Percentiles rank a stretch among this genome's conserved stretches.
phyloP scores from a whole-genome alignment of 2,797 vertebrate genomes.

The Micromesistius poutassou region DNA sequence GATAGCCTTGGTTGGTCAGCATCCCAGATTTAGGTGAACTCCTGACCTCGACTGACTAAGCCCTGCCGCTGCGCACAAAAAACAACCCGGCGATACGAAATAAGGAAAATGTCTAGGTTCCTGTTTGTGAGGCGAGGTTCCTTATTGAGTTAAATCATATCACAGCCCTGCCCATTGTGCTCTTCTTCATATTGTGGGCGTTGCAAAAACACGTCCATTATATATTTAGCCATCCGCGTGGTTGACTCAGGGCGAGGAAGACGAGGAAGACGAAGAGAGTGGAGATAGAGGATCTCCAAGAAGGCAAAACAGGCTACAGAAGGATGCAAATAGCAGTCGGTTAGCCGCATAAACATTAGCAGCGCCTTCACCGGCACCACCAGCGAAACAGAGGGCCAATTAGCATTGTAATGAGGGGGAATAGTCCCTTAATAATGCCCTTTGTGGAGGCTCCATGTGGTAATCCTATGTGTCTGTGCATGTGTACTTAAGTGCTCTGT shows the following conservation, averaged over 20 bases:
- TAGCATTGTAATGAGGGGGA: slow-evolving; percentile 54
- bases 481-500: not conserved
- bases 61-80: not conserved
- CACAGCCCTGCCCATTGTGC: not conserved
- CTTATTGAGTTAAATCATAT: not conserved
- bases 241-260: not conserved
- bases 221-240: not conserved
- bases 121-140: not conserved
- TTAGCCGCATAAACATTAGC: slow-evolving; percentile 23
- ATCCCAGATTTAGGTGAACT: not conserved
- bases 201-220: not conserved
- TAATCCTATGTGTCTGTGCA: slow-evolving; percentile 54
- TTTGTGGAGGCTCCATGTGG: slow-evolving; percentile 48
- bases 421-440: slow-evolving; percentile 48
- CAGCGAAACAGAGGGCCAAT: slow-evolving; percentile 42
- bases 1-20: not conserved
- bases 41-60: not conserved
- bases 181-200: not conserved
- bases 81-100: not conserved
- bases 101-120: not conserved
- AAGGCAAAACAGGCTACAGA: not conserved
- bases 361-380: slow-evolving; percentile 22
- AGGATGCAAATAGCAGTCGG: slow-evolving; percentile 16
- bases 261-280: not conserved
- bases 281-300: too few relatives aligned